A percentile compares a stretch with the other conserved stretches of the same genome.
Evolutionary conservation across 2,113 vertebrate species (phyloP).

Genomic region (Antechinus stuartii): DNA sequence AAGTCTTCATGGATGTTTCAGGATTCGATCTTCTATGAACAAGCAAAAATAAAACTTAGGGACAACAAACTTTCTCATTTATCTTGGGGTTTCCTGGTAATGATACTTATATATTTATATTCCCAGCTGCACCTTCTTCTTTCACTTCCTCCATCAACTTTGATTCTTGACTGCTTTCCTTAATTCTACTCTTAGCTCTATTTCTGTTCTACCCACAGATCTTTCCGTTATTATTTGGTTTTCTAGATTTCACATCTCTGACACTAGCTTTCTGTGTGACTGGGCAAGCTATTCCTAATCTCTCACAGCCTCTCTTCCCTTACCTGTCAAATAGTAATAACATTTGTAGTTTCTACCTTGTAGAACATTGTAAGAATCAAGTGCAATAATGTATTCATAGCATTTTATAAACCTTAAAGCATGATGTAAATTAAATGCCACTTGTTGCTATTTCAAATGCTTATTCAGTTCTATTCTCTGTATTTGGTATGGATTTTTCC

Average conservation of each 20-base stretch:
- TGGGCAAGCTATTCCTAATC: background rate
- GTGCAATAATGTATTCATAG: background rate
- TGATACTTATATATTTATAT: background rate
- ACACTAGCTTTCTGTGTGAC: background rate
- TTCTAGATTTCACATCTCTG: background rate
- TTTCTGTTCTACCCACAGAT: background rate
- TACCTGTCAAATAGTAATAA: background rate
- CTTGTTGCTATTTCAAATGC: background rate
- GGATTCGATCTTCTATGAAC: constrained; percentile 3
- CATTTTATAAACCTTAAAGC: background rate
- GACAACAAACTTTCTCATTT: background rate
- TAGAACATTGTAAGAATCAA: background rate
- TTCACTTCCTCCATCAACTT: background rate
- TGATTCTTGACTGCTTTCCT: background rate
- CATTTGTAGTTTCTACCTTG: background rate
- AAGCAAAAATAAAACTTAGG: background rate
- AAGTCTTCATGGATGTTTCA: background rate
- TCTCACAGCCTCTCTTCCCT: background rate
- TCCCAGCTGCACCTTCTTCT: background rate
- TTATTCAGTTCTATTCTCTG: background rate
- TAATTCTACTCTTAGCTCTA: background rate
- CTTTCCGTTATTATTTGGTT: background rate
- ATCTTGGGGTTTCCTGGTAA: background rate
- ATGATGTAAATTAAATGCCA: background rate
- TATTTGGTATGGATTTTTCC: background rate